Conservation (phyloP, 2,888 invertebrate genomes). For the Amblyteles armatorius region DNA sequence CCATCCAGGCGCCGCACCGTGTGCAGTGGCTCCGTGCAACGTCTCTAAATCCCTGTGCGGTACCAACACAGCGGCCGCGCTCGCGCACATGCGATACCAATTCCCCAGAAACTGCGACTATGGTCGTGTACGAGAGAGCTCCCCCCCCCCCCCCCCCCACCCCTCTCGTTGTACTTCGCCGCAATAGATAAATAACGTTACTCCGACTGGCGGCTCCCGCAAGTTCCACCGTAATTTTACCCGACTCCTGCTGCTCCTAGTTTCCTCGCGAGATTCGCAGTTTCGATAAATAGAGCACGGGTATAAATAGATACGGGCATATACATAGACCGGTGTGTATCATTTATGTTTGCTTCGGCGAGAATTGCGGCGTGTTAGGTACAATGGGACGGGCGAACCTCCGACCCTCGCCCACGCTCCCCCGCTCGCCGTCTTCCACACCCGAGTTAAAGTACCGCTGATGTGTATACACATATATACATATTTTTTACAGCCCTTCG, state of each 20-base stretch:
- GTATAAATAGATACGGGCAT: constrained; percentile 49
- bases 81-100: constrained; percentile 62
- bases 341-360: constrained; percentile 23
- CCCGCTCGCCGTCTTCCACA: constrained; percentile 37
- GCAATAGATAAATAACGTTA: constrained; percentile 63
- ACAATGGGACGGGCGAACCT: constrained; percentile 1
- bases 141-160: constrained; percentile 1
- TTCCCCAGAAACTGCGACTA: constrained; percentile 66
- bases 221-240: constrained; percentile 64
- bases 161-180: constrained; percentile 1
- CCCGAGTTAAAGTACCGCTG: constrained; percentile 22
- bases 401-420: constrained; percentile 31
- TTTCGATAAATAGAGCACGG: constrained; percentile 64
- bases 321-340: constrained; percentile 25
- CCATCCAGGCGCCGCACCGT: not conserved
- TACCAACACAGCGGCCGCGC: constrained; percentile 5
- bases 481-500: constrained; percentile 42
- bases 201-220: constrained; percentile 32
- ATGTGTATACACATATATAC: not conserved
- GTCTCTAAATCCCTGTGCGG: constrained; percentile 48
- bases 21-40: constrained; percentile 7
- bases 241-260: constrained; percentile 46
- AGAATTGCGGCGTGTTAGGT: constrained; percentile 38
- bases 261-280: constrained; percentile 61
- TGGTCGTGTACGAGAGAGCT: constrained; percentile 23